Conservation (phyloP, 2,797 vertebrate species). For the Gymnoscopelus braueri region DNA sequence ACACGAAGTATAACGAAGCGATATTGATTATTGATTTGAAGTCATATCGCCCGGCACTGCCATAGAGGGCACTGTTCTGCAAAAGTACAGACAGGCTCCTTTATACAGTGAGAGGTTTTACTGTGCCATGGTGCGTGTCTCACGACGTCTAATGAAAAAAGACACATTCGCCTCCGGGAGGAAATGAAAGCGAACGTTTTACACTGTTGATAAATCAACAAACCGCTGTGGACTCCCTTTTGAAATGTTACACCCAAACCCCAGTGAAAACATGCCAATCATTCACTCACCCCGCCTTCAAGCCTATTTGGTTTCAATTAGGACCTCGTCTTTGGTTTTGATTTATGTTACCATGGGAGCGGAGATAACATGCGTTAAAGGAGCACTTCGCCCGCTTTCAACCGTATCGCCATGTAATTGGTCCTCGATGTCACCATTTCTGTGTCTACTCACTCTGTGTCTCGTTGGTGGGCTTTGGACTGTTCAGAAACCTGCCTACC, state of each 20-base stretch:
- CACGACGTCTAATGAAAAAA: conserved; percentile 30
- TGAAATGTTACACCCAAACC: conserved; percentile 58
- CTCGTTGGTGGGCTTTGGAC: too few relatives aligned
- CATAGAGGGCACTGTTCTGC: too few relatives aligned
- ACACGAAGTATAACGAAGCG: too few relatives aligned
- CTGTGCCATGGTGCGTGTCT: conserved; percentile 18
- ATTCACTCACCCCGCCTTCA: conserved; percentile 15
- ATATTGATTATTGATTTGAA: too few relatives aligned
- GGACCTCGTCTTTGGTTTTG: conserved; percentile 18
- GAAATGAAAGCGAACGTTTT: conserved; percentile 36
- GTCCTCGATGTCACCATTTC: too few relatives aligned
- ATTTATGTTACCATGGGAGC: conserved; percentile 10
- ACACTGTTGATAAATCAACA: conserved; percentile 57
- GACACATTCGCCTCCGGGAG: conserved; percentile 17
- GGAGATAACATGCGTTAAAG: conserved; percentile 12
- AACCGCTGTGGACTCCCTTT: conserved; percentile 47
- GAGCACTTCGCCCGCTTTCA: too few relatives aligned
- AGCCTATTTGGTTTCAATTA: conserved; percentile 49
- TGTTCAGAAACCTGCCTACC: too few relatives aligned
- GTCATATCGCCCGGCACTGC: too few relatives aligned
- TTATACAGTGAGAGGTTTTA: too few relatives aligned
- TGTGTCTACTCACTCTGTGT: too few relatives aligned
- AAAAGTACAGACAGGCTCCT: too few relatives aligned
- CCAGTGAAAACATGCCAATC: conserved; percentile 57
- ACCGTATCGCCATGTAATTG: too few relatives aligned